Conservation (phyloP, 2,113 vertebrate species). For the Jacana jacana region DNA sequence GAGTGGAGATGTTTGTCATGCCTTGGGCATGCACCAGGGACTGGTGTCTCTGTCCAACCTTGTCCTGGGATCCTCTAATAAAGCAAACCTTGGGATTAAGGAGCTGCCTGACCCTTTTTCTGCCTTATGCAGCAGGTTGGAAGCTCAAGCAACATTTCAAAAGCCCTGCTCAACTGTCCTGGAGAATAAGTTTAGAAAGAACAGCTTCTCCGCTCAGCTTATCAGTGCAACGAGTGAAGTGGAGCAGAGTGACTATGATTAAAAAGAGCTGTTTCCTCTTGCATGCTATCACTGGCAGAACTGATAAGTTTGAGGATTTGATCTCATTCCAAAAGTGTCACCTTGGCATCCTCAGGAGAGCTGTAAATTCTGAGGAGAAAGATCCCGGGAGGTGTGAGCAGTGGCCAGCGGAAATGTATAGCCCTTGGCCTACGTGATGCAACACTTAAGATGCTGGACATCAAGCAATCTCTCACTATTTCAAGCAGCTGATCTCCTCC, state of each 20-base stretch:
- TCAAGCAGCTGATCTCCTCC: not conserved
- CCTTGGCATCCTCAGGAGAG: not conserved
- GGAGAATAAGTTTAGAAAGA: not conserved
- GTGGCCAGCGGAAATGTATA: not conserved
- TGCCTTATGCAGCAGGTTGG: not conserved
- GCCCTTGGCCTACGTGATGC: accelerated
- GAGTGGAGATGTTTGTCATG: accelerated
- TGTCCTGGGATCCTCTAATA: not conserved
- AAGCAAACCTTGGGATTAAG: not conserved
- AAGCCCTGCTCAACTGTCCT: not conserved
- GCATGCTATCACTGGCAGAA: not conserved
- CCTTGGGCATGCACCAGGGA: not conserved
- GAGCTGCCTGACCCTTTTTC: not conserved
- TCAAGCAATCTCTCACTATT: not conserved
- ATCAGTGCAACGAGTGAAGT: not conserved
- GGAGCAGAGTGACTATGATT: not conserved
- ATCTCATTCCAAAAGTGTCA: not conserved
- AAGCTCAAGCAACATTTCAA: not conserved
- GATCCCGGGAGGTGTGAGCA: not conserved
- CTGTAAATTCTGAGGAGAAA: not conserved
- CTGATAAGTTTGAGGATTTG: not conserved
- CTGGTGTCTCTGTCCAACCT: not conserved
- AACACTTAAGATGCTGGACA: not conserved
- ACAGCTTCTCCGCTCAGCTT: not conserved
- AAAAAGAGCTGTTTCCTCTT: not conserved